These are phyloP conservation scores for Microctenopoma lineatum DNA, from an alignment of 2,797 vertebrate genomes.

Conservation along the genomic window DNA sequence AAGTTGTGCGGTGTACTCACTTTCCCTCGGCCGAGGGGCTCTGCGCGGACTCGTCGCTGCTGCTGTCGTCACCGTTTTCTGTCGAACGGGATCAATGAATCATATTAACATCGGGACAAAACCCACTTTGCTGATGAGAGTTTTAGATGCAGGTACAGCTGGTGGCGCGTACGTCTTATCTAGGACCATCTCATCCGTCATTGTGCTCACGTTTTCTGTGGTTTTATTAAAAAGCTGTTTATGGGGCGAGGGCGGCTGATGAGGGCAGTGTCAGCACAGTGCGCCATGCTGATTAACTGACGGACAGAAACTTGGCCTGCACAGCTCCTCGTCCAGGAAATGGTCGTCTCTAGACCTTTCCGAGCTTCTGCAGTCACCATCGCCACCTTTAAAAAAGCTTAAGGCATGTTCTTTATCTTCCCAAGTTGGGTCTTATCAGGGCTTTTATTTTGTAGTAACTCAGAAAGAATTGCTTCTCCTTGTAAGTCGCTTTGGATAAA, in stretches of 20 bases:
- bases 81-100: slow-evolving; percentile 56
- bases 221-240: slow-evolving; percentile 7
- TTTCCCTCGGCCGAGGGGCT: slow-evolving; percentile 94
- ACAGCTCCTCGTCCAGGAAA: too few species aligned
- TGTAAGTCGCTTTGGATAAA: too few species aligned
- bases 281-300: slow-evolving; percentile 70
- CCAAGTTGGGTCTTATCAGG: too few species aligned
- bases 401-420: too few species aligned
- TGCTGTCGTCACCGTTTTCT: slow-evolving; percentile 95
- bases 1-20: too few species aligned
- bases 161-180: not conserved
- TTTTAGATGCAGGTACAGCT: not conserved
- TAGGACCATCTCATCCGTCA: not conserved
- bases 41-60: slow-evolving; percentile 93
- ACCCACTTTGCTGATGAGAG: not conserved
- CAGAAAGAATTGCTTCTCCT: too few species aligned
- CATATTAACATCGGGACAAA: slow-evolving; percentile 1
- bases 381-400: too few species aligned
- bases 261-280: slow-evolving; percentile 63
- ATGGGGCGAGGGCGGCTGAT: slow-evolving; percentile 66
- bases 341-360: too few species aligned
- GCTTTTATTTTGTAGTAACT: too few species aligned
- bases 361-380: too few species aligned
- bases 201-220: slow-evolving; percentile 3
- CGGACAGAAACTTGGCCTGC: slow-evolving; percentile 32